These are phyloP conservation scores for Diphyllodes magnificus DNA, from an alignment of 2,113 vertebrate genomes.

Conservation along the genomic window DNA sequence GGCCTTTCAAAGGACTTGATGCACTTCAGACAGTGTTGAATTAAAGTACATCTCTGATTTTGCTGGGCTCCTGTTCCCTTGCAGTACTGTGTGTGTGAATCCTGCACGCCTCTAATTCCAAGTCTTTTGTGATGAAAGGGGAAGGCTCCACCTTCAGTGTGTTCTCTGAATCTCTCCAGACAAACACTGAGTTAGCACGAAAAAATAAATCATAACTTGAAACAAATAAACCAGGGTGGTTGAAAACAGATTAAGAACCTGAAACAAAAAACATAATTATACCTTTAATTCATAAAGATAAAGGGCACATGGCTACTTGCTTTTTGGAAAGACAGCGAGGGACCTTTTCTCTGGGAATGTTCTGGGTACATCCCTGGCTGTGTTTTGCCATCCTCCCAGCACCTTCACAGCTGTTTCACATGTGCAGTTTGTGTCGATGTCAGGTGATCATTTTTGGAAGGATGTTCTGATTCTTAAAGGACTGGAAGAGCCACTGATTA, in stretches of 20 bases:
- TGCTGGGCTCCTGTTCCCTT: background rate
- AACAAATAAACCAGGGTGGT: background rate
- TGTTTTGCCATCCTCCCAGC: fast-evolving
- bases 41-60: background rate
- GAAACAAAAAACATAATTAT: background rate
- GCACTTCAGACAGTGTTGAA: background rate
- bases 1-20: background rate
- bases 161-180: background rate
- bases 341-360: background rate
- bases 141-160: background rate
- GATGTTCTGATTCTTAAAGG: background rate
- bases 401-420: fast-evolving
- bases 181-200: background rate
- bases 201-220: background rate
- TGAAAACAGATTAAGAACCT: background rate
- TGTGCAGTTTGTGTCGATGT: too few species aligned
- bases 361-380: background rate
- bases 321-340: background rate
- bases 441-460: background rate
- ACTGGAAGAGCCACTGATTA: background rate
- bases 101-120: background rate
- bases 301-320: fast-evolving
- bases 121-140: background rate
- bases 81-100: background rate
- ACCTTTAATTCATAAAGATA: background rate